Percentiles rank a stretch among this genome's conserved stretches.
Conservation (phyloP, 2,797 vertebrate species). For the Sphaeramia orbicularis region DNA sequence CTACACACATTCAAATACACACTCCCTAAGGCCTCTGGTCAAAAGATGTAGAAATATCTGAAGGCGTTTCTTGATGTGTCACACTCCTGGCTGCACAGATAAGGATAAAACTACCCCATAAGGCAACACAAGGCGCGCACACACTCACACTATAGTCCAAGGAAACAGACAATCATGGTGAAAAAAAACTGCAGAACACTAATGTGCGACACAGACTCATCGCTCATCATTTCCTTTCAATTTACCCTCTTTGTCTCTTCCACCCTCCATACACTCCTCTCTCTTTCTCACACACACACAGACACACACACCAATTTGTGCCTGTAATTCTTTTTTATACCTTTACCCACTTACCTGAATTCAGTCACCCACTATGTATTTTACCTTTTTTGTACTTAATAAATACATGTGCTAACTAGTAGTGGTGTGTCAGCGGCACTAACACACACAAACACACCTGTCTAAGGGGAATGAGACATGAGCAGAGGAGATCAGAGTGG, state of each 20-base stretch:
- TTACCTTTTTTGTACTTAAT: constrained; percentile 10
- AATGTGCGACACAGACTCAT: constrained; percentile 82
- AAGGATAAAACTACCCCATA: constrained; percentile 55
- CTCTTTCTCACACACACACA: constrained; percentile 27
- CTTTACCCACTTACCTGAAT: constrained; percentile 12
- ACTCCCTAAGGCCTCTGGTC: constrained; percentile 44
- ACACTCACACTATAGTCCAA: constrained; percentile 33
- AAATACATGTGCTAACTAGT: constrained; percentile 40
- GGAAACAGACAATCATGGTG: constrained; percentile 62
- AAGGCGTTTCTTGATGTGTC: constrained; percentile 56
- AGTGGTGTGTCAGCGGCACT: background rate
- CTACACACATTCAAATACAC: background rate
- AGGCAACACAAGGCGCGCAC: constrained; percentile 36
- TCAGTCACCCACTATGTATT: constrained; percentile 5
- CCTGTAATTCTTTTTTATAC: constrained; percentile 22
- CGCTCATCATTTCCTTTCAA: constrained; percentile 82
- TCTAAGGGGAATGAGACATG: constrained; percentile 70
- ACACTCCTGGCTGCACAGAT: constrained; percentile 57
- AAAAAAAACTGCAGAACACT: constrained; percentile 68
- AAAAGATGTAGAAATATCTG: constrained; percentile 63
- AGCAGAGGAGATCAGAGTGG: constrained; percentile 67
- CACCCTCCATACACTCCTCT: constrained; percentile 57
- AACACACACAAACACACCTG: constrained; percentile 42
- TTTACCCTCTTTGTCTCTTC: constrained; percentile 78
- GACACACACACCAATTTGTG: constrained; percentile 32